phyloP scores from a whole-genome alignment of 2,797 vertebrate species.

The Spinibarbus caldwelli region DNA sequence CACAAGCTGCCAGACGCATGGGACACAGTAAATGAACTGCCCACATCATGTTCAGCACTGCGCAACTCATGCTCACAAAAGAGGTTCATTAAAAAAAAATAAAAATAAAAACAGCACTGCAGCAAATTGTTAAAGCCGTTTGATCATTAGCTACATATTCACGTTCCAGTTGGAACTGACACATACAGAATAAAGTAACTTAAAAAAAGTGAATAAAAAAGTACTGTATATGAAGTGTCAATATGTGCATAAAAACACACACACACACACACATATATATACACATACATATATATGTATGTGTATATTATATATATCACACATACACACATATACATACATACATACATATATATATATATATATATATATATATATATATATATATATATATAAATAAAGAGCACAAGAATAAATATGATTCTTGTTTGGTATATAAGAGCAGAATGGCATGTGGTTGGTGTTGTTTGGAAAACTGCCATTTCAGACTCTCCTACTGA shows the following conservation, averaged over 20 bases:
- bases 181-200: background rate
- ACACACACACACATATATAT: too few species aligned
- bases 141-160: background rate
- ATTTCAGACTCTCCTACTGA: background rate
- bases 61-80: background rate
- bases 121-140: background rate
- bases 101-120: background rate
- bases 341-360: too few species aligned
- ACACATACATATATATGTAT: too few species aligned
- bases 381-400: too few species aligned
- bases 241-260: background rate
- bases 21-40: slow-evolving; percentile 6
- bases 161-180: slow-evolving; percentile 14
- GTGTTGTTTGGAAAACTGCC: slow-evolving; percentile 22
- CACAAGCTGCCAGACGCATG: background rate
- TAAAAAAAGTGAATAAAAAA: background rate
- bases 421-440: background rate
- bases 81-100: background rate
- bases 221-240: background rate
- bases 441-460: background rate
- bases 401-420: background rate
- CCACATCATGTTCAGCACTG: background rate
- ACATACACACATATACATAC: too few species aligned
- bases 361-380: too few species aligned
- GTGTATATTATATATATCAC: too few species aligned